Evolutionary conservation across 2,797 vertebrate genomes (phyloP).

Genomic region (Cetoscarus ocellatus): DNA sequence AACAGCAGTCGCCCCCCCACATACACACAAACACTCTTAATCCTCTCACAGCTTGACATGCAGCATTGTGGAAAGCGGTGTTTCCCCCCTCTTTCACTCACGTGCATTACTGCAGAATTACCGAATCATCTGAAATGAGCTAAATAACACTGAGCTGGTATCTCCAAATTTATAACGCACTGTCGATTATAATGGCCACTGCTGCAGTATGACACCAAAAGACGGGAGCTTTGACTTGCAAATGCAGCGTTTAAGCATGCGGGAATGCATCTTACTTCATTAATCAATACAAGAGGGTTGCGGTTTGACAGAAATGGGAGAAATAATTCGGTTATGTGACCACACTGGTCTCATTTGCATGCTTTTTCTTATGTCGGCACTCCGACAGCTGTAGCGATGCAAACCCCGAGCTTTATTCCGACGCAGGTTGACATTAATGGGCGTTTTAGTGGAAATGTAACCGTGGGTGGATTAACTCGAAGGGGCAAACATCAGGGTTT

Average conservation of each 20-base stretch:
- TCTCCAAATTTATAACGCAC: constrained; percentile 26
- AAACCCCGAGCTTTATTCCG: constrained; percentile 27
- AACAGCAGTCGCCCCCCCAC: constrained; percentile 59
- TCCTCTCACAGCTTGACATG: constrained; percentile 67
- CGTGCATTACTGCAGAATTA: constrained; percentile 27
- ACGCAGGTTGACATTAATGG: constrained; percentile 39
- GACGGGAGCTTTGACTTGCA: constrained; percentile 6
- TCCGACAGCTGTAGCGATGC: constrained; percentile 37
- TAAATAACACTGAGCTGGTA: constrained; percentile 52
- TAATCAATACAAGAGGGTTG: neutral
- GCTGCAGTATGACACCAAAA: constrained; percentile 66
- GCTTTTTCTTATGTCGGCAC: constrained; percentile 34
- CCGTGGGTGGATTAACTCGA: constrained; percentile 30
- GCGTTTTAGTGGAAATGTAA: constrained; percentile 45
- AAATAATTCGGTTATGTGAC: neutral
- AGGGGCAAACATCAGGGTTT: neutral
- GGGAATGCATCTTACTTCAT: neutral
- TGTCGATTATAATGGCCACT: constrained; percentile 47
- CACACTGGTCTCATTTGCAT: constrained; percentile 16
- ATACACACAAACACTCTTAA: constrained; percentile 14
- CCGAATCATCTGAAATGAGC: constrained; percentile 21
- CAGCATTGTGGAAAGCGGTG: constrained; percentile 48
- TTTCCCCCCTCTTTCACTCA: constrained; percentile 28
- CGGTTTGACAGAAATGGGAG: neutral
- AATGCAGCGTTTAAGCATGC: constrained; percentile 4